phyloP scores from a whole-genome alignment of 2,113 vertebrate genomes.

The Callipepla californica region DNA sequence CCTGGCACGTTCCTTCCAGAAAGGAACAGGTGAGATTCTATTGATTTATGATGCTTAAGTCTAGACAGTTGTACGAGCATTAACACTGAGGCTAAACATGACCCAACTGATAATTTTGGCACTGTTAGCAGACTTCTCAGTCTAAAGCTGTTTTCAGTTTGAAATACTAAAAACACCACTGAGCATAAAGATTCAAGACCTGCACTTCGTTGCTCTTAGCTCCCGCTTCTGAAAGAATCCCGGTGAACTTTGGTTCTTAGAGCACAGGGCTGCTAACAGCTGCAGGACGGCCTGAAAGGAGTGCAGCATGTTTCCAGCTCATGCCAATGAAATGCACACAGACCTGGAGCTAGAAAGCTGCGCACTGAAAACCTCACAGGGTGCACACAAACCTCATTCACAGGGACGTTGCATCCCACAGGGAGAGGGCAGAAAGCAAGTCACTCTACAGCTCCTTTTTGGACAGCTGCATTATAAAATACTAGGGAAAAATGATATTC shows the following conservation, averaged over 20 bases:
- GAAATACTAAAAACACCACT: background rate
- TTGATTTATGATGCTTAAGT: background rate
- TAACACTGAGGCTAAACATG: background rate
- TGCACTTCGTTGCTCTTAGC: background rate
- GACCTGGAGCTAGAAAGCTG: background rate
- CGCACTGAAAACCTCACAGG: background rate
- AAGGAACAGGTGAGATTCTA: background rate
- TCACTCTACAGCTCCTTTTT: background rate
- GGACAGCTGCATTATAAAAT: background rate
- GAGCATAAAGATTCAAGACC: background rate
- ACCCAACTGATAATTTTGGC: background rate
- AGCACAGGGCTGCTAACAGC: background rate
- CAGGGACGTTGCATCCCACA: background rate
- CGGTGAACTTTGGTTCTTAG: background rate
- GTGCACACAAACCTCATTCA: background rate
- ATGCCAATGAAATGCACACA: background rate
- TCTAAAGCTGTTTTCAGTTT: background rate
- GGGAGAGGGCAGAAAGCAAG: background rate
- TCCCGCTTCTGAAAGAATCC: background rate
- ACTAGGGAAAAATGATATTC: background rate
- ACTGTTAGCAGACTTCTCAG: background rate
- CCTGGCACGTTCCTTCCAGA: background rate
- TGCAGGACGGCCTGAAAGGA: accelerated
- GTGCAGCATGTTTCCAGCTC: background rate
- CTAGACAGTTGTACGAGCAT: background rate